Base-by-base conservation (phyloP, 1,140 invertebrate species). In the Leptestheria dahalacensis region DNA sequence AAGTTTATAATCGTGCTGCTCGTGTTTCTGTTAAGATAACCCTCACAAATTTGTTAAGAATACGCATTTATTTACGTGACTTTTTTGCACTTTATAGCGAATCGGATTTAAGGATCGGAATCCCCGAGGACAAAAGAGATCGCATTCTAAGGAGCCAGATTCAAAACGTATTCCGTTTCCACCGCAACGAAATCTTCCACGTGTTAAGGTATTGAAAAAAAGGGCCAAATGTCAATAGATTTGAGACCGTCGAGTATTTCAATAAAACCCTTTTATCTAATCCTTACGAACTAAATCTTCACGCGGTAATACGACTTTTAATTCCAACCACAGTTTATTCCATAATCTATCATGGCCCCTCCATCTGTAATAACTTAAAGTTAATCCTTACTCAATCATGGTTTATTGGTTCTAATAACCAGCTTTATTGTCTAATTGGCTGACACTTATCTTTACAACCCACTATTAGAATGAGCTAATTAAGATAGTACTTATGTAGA, bases 171-270 rank as follows among this genome's bases (percentile, higher is more conserved):
- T 92, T 90, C 71, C 83, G 84, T 65, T 91, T 85, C 72, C 88
- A 91, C 74, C 77, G 90, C 57, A 89, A 91, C 72, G 88, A 91
- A 72, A 91, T 90, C 66, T 91, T 86, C 74, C 88, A 61, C 48
- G 60, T 61, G 18, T 60, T 60, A 18, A 52, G 49, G 58, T 60
- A 62, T n/a, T n/a, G n/a, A n/a, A n/a, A n/a, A n/a, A n/a, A n/a
- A n/a, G n/a, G n/a, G n/a, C n/a, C n/a, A n/a, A n/a, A n/a, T n/a
- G n/a, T n/a, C n/a, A n/a, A n/a, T n/a, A n/a, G n/a, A n/a, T n/a
- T n/a, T n/a, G n/a, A n/a, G n/a, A n/a, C n/a, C n/a, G n/a, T n/a
- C n/a, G n/a, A n/a, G n/a, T n/a, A n/a, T n/a, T n/a, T n/a, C n/a
- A n/a, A n/a, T n/a, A n/a, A n/a, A n/a, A n/a, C n/a, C n/a, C n/a